Evolutionary conservation across 1,140 invertebrate species (phyloP).

Genomic region (Epicauta chinensis): DNA sequence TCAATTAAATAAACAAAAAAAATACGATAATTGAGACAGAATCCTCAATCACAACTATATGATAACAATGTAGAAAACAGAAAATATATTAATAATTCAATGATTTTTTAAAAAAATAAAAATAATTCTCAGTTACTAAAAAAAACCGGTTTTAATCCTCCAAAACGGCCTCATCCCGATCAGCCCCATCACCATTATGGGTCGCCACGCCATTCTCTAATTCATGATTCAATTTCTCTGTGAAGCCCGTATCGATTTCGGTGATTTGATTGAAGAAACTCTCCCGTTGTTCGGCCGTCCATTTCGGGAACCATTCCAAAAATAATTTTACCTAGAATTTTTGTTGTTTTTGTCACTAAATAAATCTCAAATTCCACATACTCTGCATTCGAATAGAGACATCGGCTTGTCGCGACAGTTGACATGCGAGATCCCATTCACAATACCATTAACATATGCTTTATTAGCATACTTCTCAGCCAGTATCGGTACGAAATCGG

Average conservation of each 20-base stretch:
- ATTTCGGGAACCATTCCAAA: constrained; percentile 76
- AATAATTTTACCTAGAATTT: constrained; percentile 66
- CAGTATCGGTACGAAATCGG: constrained; percentile 74
- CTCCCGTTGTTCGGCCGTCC: constrained; percentile 69
- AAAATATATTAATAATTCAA: too few relatives aligned
- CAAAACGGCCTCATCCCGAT: background rate
- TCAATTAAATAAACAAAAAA: too few relatives aligned
- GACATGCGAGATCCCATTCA: constrained; percentile 59
- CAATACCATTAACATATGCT: constrained; percentile 64
- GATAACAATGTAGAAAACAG: too few relatives aligned
- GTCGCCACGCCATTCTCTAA: constrained; percentile 38
- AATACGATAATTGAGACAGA: too few relatives aligned
- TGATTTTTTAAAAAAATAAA: too few relatives aligned
- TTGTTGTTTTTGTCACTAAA: background rate
- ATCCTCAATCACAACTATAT: too few relatives aligned
- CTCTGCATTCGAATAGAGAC: constrained; percentile 80
- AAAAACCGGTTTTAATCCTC: constrained; percentile 19
- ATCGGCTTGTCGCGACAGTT: constrained; percentile 68
- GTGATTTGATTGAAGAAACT: constrained; percentile 61
- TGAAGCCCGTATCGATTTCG: constrained; percentile 64
- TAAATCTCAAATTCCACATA: constrained; percentile 37
- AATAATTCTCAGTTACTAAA: background rate
- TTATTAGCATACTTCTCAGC: constrained; percentile 58
- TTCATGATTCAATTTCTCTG: constrained; percentile 60
- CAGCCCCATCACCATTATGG: constrained; percentile 18